Evolutionary conservation across 2,797 vertebrate genomes (phyloP).

Genomic region (Myotis daubentonii): DNA sequence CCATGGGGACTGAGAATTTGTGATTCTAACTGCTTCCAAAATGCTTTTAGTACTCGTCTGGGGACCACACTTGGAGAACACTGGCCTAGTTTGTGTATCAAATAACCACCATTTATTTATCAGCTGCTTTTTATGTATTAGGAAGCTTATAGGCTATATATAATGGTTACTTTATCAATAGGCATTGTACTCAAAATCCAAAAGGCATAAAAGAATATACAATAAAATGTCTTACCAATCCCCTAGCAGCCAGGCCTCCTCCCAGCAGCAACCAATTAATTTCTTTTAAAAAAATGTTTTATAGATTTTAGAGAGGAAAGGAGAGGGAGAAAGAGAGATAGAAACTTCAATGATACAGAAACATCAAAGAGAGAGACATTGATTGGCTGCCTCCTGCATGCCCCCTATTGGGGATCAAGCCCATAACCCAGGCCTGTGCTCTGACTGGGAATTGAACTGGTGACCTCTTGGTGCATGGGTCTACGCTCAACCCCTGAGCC

Average conservation of each 20-base stretch:
- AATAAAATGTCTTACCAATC: slow-evolving; percentile 21
- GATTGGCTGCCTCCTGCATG: too few relatives aligned
- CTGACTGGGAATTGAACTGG: too few relatives aligned
- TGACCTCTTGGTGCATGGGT: too few relatives aligned
- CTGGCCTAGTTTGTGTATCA: not conserved
- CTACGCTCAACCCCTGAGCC: too few relatives aligned
- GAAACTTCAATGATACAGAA: too few relatives aligned
- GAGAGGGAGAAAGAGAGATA: too few relatives aligned
- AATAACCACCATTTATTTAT: slow-evolving; percentile 33
- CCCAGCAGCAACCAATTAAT: not conserved
- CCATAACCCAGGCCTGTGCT: too few relatives aligned
- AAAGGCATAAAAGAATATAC: not conserved
- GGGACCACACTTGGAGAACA: not conserved
- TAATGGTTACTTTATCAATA: slow-evolving; percentile 42
- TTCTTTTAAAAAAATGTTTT: not conserved
- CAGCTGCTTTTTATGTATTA: slow-evolving; percentile 23
- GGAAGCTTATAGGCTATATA: not conserved
- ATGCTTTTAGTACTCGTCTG: slow-evolving; percentile 12
- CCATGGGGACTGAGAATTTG: not conserved
- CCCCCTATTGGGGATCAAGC: too few relatives aligned
- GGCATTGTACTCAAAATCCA: slow-evolving; percentile 17
- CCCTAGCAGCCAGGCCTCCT: not conserved
- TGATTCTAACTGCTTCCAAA: slow-evolving; percentile 6
- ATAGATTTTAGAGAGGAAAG: too few relatives aligned
- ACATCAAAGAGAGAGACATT: too few relatives aligned